Percentiles rank a stretch among this genome's conserved stretches.
Evolutionary conservation across 2,888 invertebrate species (phyloP).

Genomic region (Heliconius hortense): DNA sequence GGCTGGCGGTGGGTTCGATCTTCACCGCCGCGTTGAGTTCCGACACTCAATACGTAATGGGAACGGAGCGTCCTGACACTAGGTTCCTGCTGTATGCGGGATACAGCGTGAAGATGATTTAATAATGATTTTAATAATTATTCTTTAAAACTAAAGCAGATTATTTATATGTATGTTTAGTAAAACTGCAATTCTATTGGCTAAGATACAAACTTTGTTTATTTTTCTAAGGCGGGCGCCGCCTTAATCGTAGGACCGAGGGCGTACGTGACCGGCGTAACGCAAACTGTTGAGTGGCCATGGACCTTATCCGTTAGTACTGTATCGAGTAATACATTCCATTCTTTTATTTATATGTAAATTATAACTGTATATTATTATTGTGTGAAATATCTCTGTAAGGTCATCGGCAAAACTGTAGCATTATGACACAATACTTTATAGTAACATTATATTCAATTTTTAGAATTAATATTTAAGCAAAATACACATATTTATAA

Average conservation of each 20-base stretch:
- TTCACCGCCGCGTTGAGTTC: no score
- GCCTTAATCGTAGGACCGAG: constrained; percentile 40
- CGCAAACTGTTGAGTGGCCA: constrained; percentile 54
- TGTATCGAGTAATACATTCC: constrained; percentile 29
- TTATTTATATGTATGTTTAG: neutral
- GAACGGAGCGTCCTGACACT: no score
- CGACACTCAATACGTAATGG: no score
- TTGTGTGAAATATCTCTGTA: constrained; percentile 22
- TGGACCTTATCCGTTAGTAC: constrained; percentile 53
- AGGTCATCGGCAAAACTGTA: constrained; percentile 14
- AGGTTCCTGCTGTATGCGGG: no score
- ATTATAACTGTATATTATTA: constrained; percentile 32
- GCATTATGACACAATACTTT: neutral
- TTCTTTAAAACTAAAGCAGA: neutral
- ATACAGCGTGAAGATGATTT: no score
- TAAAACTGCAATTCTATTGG: neutral
- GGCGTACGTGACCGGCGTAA: constrained; percentile 67
- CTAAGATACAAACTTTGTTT: constrained; percentile 21
- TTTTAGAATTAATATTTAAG: neutral
- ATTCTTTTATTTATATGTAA: constrained; percentile 33
- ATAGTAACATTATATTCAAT: no score
- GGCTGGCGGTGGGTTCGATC: no score
- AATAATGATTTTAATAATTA: neutral
- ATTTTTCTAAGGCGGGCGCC: constrained; percentile 49
- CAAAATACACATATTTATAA: neutral